These are phyloP conservation scores for Agrotis puta DNA, from an alignment of 2,888 invertebrate genomes.

Conservation along the genomic window DNA sequence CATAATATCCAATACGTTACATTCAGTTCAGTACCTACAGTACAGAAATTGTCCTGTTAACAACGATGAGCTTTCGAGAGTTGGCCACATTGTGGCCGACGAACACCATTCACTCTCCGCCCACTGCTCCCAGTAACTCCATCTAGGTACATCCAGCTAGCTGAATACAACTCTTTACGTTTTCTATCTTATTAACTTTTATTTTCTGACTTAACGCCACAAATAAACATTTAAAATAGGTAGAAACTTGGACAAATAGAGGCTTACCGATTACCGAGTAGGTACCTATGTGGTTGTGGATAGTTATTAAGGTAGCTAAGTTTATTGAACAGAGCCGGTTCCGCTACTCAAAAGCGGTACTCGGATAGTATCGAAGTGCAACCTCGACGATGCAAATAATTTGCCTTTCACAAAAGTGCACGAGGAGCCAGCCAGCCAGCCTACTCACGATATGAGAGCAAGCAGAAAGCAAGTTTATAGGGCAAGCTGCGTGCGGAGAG, in stretches of 20 bases:
- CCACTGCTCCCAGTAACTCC: not conserved
- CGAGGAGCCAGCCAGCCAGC: slow-evolving; percentile 73
- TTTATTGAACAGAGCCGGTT: slow-evolving; percentile 22
- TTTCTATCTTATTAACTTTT: not conserved
- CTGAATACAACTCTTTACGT: not conserved
- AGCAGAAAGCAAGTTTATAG: slow-evolving; percentile 85
- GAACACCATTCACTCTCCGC: slow-evolving; percentile 2
- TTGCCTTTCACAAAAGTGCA: slow-evolving; percentile 85
- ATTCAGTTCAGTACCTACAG: not conserved
- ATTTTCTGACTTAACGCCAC: too few relatives aligned
- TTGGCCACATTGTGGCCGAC: not conserved
- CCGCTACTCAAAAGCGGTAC: not conserved
- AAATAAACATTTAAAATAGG: not conserved
- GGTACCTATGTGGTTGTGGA: too few relatives aligned
- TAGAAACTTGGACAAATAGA: not conserved
- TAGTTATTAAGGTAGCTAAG: not conserved
- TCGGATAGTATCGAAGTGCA: slow-evolving; percentile 55
- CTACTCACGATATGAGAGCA: slow-evolving; percentile 81
- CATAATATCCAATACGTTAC: too few relatives aligned
- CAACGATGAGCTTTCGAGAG: not conserved
- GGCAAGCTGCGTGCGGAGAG: slow-evolving; percentile 78
- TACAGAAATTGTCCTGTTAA: not conserved
- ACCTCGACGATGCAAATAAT: slow-evolving; percentile 71
- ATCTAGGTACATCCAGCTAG: not conserved
- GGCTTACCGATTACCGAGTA: not conserved